Conservation (phyloP, 1,140 invertebrate genomes). For the Lepidurus apus region DNA sequence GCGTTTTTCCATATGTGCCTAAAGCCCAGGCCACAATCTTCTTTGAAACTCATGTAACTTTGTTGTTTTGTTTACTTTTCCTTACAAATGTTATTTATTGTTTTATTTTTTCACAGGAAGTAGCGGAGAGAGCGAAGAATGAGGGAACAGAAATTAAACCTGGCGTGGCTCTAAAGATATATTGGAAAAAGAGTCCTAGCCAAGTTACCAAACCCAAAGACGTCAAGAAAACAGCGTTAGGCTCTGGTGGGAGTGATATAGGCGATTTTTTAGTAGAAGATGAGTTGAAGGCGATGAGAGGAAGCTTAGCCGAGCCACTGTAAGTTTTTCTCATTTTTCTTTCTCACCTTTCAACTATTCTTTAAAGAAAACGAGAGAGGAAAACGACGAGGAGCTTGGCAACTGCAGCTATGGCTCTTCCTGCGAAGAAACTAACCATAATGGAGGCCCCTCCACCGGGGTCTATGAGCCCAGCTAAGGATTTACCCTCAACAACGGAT, state of each 20-base stretch:
- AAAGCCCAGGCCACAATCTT: slow-evolving; percentile 14
- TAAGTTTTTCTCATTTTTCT: no score
- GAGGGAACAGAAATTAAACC: background rate
- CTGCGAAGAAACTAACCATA: background rate
- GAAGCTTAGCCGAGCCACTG: background rate
- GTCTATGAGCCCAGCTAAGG: background rate
- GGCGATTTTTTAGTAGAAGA: background rate
- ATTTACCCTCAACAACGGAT: slow-evolving; percentile 20
- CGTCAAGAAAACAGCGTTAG: background rate
- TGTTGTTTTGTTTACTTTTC: background rate
- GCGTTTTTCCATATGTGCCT: background rate
- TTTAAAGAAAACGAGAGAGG: no score
- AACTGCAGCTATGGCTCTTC: background rate
- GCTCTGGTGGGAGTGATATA: background rate
- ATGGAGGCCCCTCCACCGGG: background rate
- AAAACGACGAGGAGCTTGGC: no score
- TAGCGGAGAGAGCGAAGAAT: background rate
- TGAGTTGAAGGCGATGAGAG: background rate
- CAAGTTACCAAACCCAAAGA: background rate
- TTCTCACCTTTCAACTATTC: no score
- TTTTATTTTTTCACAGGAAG: slow-evolving; percentile 14
- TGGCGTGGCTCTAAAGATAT: slow-evolving; percentile 4
- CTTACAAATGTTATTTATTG: background rate
- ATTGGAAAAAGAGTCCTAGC: slow-evolving; percentile 21
- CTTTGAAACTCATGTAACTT: slow-evolving; percentile 27